Base-by-base conservation (phyloP, 1,140 invertebrate genomes). In the Cephus cinctus region DNA sequence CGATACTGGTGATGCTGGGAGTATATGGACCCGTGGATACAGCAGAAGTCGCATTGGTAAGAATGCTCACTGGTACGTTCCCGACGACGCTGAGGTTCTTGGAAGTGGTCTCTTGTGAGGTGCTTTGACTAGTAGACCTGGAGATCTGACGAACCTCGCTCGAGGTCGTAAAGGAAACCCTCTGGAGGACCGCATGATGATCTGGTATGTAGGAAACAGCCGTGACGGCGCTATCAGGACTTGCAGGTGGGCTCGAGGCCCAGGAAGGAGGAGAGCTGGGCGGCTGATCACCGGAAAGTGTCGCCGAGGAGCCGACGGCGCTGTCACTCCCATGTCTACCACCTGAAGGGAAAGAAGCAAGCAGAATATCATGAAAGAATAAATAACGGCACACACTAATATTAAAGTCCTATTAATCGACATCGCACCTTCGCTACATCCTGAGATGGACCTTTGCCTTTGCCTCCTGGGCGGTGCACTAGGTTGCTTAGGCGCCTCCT, bases 1-100 rank as follows among this genome's bases (percentile, higher is more conserved):
- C 84, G 39, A 86, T 85, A 50, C 77, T 85, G 0, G 83, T 81
- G 56, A 86, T 86, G 57, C 80, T 83, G 2, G 82, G 73, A 11
- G 80, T 82, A 27, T 73, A 71, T 20, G 69, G 57, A 0, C 61
- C 54, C 6, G 65, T 18, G 4, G 47, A 32, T 3, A 46, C 38
- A 5, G 52, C 50, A 4, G 53, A 47, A 4, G 62, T 54, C 12
- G 52, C 52, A 63, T 67, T 3, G 58, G 65, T 5, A n/a, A n/a
- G n/a, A n/a, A n/a, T n/a, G n/a, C n/a, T n/a, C 27, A 30, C 11
- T 9, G 27, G 12, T 30, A 12, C 27, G 12, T 9, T 12, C 27
- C 9, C 14, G 11, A 12, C 49, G 9, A 57, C 34, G 42, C 58
- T 68, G 5, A 69, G n/a, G n/a, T n/a, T n/a, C n/a, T n/a, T n/a